Conservation (phyloP, 2,113 vertebrate genomes). For the Eira barbara region DNA sequence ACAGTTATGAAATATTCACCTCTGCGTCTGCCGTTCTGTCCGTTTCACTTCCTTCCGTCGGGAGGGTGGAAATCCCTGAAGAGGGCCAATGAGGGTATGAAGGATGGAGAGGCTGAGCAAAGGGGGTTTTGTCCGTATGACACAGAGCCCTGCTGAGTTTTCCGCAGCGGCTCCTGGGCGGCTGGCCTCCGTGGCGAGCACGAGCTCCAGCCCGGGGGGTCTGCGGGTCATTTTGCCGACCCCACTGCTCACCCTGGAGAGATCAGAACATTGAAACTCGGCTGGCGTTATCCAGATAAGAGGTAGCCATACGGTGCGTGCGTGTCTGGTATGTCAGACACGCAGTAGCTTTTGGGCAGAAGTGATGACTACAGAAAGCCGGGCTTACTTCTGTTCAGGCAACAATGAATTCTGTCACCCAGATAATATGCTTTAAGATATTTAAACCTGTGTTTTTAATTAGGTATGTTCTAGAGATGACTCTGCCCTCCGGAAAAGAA, state of each 20-base stretch:
- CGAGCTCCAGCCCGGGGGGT: too few relatives aligned
- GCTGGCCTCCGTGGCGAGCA: background rate
- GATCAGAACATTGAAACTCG: too few relatives aligned
- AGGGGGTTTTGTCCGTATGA: too few relatives aligned
- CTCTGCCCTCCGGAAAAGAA: conserved; percentile 91
- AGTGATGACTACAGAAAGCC: rapidly evolving
- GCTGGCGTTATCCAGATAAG: background rate
- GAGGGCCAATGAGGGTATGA: rapidly evolving
- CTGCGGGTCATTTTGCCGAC: background rate
- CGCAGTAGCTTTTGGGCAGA: background rate
- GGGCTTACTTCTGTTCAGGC: background rate
- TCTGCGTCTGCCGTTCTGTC: background rate
- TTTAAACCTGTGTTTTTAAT: conserved; percentile 50
- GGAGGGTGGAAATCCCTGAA: background rate
- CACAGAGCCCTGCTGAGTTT: background rate
- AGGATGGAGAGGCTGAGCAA: background rate
- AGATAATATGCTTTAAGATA: rapidly evolving
- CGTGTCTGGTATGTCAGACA: background rate
- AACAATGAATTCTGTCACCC: background rate
- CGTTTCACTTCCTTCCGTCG: rapidly evolving
- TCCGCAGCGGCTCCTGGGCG: background rate
- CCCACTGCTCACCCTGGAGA: background rate
- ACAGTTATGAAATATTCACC: rapidly evolving
- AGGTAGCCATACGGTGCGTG: rapidly evolving
- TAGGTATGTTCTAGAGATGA: conserved; percentile 97